phyloP scores from a whole-genome alignment of 2,888 invertebrate species.

The Macrosoma leucophasiata region DNA sequence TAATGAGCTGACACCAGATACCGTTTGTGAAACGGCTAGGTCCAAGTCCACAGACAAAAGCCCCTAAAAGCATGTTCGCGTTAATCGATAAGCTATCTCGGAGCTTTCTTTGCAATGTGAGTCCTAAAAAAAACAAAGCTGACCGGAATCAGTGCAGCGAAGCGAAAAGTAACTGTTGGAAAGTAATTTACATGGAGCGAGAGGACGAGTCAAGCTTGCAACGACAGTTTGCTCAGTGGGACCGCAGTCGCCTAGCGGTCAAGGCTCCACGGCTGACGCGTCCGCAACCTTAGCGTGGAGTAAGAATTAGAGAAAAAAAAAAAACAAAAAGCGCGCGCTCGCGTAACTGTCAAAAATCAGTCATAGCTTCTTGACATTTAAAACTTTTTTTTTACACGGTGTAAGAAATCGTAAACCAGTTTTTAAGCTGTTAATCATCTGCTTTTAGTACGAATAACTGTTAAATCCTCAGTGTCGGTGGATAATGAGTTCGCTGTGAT shows the following conservation, averaged over 20 bases:
- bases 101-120: conserved; percentile 38
- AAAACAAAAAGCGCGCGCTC: conserved; percentile 60
- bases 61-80: conserved; percentile 30
- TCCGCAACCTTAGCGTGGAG: conserved; percentile 34
- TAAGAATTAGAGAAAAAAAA: conserved; percentile 40
- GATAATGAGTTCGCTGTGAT: conserved; percentile 69
- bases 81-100: conserved; percentile 33
- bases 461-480: conserved; percentile 59
- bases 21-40: not conserved
- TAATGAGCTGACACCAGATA: no score
- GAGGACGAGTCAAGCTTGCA: conserved; percentile 45
- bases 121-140: conserved; percentile 31
- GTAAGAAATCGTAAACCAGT: conserved; percentile 11
- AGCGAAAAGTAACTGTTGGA: conserved; percentile 72
- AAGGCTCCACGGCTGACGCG: conserved; percentile 54
- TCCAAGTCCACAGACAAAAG: conserved; percentile 17
- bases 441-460: conserved; percentile 62
- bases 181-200: conserved; percentile 59
- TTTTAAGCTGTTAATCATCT: conserved; percentile 40
- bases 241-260: conserved; percentile 67
- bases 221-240: conserved; percentile 53
- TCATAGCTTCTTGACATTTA: conserved; percentile 30
- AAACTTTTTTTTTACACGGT: conserved; percentile 26
- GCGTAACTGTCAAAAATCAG: conserved; percentile 48
- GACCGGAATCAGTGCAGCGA: conserved; percentile 66